Evolutionary conservation across 2,888 invertebrate genomes (phyloP), one percentile per base, ranked within the genome.

Genomic region (Eutolmus rufibarbis): DNA sequence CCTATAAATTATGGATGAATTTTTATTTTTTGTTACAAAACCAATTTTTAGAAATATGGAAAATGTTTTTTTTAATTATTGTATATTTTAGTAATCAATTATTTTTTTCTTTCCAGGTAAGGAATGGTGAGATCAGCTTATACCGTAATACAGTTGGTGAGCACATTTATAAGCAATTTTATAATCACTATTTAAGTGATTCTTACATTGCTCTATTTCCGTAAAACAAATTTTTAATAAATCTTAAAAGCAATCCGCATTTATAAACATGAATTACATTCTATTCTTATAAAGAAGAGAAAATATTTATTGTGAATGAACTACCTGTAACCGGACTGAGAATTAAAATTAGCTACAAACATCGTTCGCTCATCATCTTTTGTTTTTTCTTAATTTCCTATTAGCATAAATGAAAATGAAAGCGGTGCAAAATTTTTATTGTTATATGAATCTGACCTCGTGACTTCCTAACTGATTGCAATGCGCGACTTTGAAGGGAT

Each of bases 21-120:
- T 12, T 19, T 57, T 19, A 5, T 66, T 23, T 57, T 57, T 23
- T 19, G 0, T 8, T 23, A 28, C 66, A 28, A 66, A 66, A 66
- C 16, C 19, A 19, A 14, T 51, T n/a, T 51, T n/a, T 51, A 51
- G 51, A 51, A 51, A 19, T 51, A 51, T 57, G 23, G 16, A 9
- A 23, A 23, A 23, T 23, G 28, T 43, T 46, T 78, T 14, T 76
- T 34, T 23, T 28, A 23, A 78, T n/a, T 2, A n/a, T 78, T 43
- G 4, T 78, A 43, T 43, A 78, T 40, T 46, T 78, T 23, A 66
- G 2, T 23, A 66, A 28, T 46, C 40, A 34, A 77, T 77, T 40
- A 19, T 78, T 78, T 40, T 77, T 78, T 78, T 78, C n/a, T 78
- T 78, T 78, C 16, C 78, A 78, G 78, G 78, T 78, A 78, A 78